Conservation (phyloP, 2,113 vertebrate species). For the Vulpes ferrilata region DNA sequence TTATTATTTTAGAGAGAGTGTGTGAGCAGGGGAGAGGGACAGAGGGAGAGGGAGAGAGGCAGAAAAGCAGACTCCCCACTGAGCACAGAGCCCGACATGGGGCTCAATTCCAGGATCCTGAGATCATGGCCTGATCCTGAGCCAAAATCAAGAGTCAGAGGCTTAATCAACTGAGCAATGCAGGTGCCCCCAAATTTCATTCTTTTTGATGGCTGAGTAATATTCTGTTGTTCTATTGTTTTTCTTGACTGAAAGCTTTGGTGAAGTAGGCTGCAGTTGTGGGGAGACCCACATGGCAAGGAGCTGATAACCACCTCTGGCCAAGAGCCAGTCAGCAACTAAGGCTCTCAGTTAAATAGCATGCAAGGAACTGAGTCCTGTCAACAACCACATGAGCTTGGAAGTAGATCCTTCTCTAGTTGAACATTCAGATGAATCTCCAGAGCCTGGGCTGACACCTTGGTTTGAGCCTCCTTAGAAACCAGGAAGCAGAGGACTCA, state of each 20-base stretch:
- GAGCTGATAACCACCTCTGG: not conserved
- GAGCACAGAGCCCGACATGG: not conserved
- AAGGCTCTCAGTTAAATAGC: not conserved
- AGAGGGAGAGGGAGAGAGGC: not conserved
- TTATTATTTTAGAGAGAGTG: not conserved
- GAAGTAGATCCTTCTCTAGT: not conserved
- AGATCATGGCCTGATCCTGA: not conserved
- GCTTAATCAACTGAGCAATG: not conserved
- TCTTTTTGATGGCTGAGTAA: not conserved
- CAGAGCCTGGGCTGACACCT: not conserved
- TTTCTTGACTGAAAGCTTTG: slow-evolving; percentile 5
- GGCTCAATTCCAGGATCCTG: not conserved
- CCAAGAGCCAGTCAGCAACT: not conserved
- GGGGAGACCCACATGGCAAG: not conserved
- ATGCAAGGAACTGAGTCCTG: not conserved
- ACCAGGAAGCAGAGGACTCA: not conserved
- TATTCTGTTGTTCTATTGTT: not conserved
- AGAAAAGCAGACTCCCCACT: not conserved
- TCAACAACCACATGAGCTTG: not conserved
- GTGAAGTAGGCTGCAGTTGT: not conserved
- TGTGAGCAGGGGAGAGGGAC: not conserved
- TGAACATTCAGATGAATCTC: not conserved
- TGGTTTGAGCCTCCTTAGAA: not conserved
- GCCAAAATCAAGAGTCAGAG: not conserved
- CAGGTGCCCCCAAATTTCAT: not conserved